Conservation (phyloP, 2,888 invertebrate species). For the Sycophila texana region DNA sequence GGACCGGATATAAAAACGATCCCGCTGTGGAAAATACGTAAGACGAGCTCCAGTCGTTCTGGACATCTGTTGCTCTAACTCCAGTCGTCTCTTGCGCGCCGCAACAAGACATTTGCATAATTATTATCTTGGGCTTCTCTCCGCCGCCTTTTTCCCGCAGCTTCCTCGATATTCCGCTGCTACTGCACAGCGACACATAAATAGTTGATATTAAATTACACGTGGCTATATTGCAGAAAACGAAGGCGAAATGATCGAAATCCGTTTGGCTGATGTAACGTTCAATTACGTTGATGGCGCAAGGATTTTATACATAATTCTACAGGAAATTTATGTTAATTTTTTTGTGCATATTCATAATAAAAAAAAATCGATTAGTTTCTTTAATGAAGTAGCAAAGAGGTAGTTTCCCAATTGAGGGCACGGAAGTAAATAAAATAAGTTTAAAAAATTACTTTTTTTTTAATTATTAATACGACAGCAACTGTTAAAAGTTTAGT, state of each 20-base stretch:
- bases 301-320: no score
- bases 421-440: no score
- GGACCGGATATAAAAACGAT: slow-evolving; percentile 46
- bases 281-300: no score
- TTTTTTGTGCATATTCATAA: neutral
- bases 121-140: slow-evolving; percentile 69
- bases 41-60: slow-evolving; percentile 66
- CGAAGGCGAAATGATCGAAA: slow-evolving; percentile 32
- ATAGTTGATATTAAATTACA: slow-evolving; percentile 55
- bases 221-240: slow-evolving; percentile 16
- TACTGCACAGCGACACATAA: slow-evolving; percentile 44
- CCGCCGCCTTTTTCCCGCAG: slow-evolving; percentile 17
- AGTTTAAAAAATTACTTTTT: no score
- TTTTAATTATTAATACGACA: no score
- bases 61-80: slow-evolving; percentile 73
- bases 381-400: no score
- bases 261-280: neutral
- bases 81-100: slow-evolving; percentile 58
- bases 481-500: no score
- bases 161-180: slow-evolving; percentile 43
- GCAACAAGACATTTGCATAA: slow-evolving; percentile 74
- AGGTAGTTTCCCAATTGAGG: no score
- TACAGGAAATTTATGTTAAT: no score
- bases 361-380: no score
- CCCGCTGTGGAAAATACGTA: slow-evolving; percentile 45